phyloP scores from a whole-genome alignment of 2,888 invertebrate genomes.

The Drosophila planitibia region DNA sequence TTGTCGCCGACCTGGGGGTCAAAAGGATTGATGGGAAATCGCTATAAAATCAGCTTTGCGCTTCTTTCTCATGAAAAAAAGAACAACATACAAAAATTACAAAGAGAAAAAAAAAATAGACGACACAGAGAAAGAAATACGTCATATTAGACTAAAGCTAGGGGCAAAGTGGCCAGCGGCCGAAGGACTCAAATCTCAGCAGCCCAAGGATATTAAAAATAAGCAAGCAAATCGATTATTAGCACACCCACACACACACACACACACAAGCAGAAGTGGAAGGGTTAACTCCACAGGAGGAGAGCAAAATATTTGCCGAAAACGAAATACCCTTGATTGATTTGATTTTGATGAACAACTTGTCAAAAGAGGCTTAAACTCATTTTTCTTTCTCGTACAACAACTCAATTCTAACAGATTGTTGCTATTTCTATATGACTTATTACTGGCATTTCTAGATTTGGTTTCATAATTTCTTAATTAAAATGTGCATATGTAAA shows the following conservation, averaged over 20 bases:
- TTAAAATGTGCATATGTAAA: background rate
- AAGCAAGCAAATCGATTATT: constrained; percentile 77
- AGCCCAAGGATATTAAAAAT: constrained; percentile 71
- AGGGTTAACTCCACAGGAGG: constrained; percentile 31
- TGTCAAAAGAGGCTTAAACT: background rate
- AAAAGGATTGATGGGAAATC: constrained; percentile 53
- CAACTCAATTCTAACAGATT: background rate
- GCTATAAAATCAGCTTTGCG: constrained; percentile 68
- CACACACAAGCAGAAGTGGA: constrained; percentile 14
- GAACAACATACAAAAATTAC: constrained; percentile 31
- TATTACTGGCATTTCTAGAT: background rate
- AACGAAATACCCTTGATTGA: background rate
- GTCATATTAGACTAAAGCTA: constrained; percentile 35
- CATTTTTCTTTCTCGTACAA: background rate
- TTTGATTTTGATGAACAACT: background rate
- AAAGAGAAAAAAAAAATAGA: constrained; percentile 41
- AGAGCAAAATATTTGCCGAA: background rate
- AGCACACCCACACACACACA: constrained; percentile 38
- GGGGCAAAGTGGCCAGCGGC: constrained; percentile 4
- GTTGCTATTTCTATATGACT: background rate
- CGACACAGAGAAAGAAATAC: constrained; percentile 15
- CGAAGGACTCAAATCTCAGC: constrained; percentile 39
- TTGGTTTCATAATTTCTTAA: background rate
- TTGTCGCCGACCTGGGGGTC: constrained; percentile 9
- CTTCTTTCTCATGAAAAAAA: constrained; percentile 34